Conservation (phyloP, 2,797 vertebrate genomes). For the Trachops cirrhosus region DNA sequence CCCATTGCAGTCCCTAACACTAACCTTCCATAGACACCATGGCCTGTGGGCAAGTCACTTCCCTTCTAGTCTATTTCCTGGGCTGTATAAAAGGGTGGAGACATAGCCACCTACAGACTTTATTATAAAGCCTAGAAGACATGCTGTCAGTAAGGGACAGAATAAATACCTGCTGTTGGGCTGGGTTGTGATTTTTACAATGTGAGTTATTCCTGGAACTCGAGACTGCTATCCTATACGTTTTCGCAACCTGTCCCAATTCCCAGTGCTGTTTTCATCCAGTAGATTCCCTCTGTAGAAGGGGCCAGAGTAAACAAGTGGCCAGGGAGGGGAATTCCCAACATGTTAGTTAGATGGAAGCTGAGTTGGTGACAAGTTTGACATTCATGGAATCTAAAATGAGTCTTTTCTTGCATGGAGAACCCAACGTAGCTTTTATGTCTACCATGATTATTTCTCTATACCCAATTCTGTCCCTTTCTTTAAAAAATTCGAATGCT, state of each 20-base stretch:
- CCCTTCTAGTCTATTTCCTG: not conserved
- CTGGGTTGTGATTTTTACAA: not conserved
- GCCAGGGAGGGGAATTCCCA: not conserved
- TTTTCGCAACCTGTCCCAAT: not conserved
- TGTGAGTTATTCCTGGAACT: not conserved
- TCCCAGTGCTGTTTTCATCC: not conserved
- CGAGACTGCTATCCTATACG: accelerated
- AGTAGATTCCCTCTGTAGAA: not conserved
- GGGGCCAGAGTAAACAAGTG: not conserved
- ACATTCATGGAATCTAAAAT: not conserved
- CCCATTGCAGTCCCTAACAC: too few species aligned
- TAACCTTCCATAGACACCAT: accelerated
- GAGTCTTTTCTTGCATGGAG: not conserved
- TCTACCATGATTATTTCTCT: not conserved
- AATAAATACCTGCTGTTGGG: too few species aligned
- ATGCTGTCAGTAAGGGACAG: not conserved
- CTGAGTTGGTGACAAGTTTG: not conserved
- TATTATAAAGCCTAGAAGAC: not conserved
- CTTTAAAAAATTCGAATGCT: not conserved
- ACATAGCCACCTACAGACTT: not conserved
- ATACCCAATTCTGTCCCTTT: not conserved
- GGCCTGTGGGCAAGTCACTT: not conserved
- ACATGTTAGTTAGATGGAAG: not conserved
- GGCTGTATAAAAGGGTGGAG: not conserved
- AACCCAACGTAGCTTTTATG: not conserved